Percentiles rank a stretch among this genome's conserved stretches.
phyloP scores from a whole-genome alignment of 2,113 vertebrate genomes.

The Carettochelys insculpta region DNA sequence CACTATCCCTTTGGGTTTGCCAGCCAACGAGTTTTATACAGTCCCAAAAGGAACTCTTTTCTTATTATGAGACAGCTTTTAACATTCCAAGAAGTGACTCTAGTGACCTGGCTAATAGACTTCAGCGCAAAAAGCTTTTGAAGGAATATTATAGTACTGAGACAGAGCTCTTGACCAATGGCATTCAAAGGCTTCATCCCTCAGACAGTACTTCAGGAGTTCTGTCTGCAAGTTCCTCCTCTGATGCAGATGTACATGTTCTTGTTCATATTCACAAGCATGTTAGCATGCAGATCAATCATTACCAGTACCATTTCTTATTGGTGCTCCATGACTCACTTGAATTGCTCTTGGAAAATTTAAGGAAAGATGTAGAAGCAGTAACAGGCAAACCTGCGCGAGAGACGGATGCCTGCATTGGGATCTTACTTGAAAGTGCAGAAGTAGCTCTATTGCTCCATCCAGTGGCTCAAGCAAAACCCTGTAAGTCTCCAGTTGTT shows the following conservation, averaged over 20 bases:
- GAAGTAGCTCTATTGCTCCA: constrained; percentile 92
- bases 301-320: constrained; percentile 93
- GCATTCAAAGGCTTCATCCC: constrained; percentile 76
- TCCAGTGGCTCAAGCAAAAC: constrained; percentile 78
- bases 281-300: constrained; percentile 93
- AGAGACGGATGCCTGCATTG: constrained; percentile 83
- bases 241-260: constrained; percentile 87
- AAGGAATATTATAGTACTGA: constrained; percentile 92
- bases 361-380: constrained; percentile 90
- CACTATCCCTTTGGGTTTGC: constrained; percentile 93
- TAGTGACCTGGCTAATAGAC: constrained; percentile 81
- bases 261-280: constrained; percentile 90
- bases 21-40: constrained; percentile 85
- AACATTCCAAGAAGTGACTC: constrained; percentile 85
- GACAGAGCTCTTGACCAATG: constrained; percentile 68
- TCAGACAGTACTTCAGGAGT: constrained; percentile 72
- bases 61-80: constrained; percentile 26
- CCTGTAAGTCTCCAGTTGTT: constrained; percentile 71
- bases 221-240: constrained; percentile 54
- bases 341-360: constrained; percentile 86
- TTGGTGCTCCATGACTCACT: constrained; percentile 92
- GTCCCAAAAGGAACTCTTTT: constrained; percentile 80
- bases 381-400: constrained; percentile 81
- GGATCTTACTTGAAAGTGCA: constrained; percentile 89
- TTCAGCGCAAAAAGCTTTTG: constrained; percentile 89